Evolutionary conservation across 2,888 invertebrate genomes (phyloP), one percentile per base, ranked within the genome.

Genomic region (Lithophane socia): DNA sequence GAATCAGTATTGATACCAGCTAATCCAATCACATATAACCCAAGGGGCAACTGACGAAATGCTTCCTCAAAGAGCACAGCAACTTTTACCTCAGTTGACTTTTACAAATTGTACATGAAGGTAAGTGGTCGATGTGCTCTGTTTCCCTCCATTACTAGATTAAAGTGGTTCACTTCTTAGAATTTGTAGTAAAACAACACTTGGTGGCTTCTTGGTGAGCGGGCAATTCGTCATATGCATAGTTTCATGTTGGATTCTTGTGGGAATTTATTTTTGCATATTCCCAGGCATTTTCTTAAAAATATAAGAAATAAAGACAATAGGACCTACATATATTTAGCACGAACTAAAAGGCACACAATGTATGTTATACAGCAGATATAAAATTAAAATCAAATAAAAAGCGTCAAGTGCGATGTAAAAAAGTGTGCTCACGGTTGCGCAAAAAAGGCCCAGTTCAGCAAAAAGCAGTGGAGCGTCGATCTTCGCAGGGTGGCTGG

Each of bases 81-180:
- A 69, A 70, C 42, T 67, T 67, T 75, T 72, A 68, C 42, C 29
- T 54, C 42, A 47, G 75, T 69, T 78, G 79, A 82, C 82, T 72
- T 65, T 73, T 16, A 85, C 76, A 82, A 85, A 85, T 82, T 66
- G 73, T 54, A 60, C 63, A 66, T 69, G 74, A 75, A 75, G 74
- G 73, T 78, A 73, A 73, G 61, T 74, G 73, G 75, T 66, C 60
- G 71, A 54, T 75, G 18, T 76, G 56, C 71, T 67, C 70, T 74
- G 54, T 74, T 71, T 70, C 18, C 60, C 44, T 69, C 71, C 75
- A 66, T 74, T 75, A 60, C 69, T 69, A 81, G 81, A 83, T 84
- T 84, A 84, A 84, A 84, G 61, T 80, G 47, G 77, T 42, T 63
- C 60, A 80, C 72, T 67, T 63, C 69, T 80, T 68, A 49, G 63